A percentile compares a stretch with the other conserved stretches of the same genome.
Evolutionary conservation across 2,888 invertebrate genomes (phyloP).

Genomic region (Physocephala rufipes): DNA sequence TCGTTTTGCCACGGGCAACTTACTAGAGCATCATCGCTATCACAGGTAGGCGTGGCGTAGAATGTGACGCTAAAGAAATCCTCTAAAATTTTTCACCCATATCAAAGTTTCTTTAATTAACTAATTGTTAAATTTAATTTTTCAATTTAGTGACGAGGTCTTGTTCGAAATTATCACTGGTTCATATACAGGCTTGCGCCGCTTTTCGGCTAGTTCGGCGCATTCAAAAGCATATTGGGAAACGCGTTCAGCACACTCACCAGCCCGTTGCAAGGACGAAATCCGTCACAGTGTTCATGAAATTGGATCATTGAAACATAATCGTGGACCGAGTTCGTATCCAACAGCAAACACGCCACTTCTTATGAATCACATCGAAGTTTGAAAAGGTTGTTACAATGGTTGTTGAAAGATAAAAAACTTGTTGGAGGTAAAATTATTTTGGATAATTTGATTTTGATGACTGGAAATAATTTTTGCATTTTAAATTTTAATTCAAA

Average conservation of each 20-base stretch:
- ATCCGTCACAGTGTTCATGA: constrained; percentile 61
- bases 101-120: background rate
- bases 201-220: constrained; percentile 61
- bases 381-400: constrained; percentile 42
- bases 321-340: constrained; percentile 58
- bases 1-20: constrained; percentile 78
- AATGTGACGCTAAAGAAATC: background rate
- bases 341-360: constrained; percentile 63
- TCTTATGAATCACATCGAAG: constrained; percentile 60
- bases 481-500: too few relatives aligned
- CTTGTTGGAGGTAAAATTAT: background rate
- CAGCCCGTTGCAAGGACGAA: constrained; percentile 59
- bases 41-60: constrained; percentile 55
- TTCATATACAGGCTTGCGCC: constrained; percentile 58
- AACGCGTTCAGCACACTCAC: background rate
- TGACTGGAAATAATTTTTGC: too few relatives aligned
- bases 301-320: constrained; percentile 49
- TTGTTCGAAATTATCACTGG: constrained; percentile 63
- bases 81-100: background rate
- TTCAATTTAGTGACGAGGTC: constrained; percentile 61
- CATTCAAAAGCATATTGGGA: constrained; percentile 52
- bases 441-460: too few relatives aligned
- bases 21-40: constrained; percentile 67
- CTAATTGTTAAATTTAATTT: background rate
- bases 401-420: constrained; percentile 39